Evolutionary conservation across 1,140 invertebrate genomes (phyloP).

Genomic region (Platyscapa corneri): DNA sequence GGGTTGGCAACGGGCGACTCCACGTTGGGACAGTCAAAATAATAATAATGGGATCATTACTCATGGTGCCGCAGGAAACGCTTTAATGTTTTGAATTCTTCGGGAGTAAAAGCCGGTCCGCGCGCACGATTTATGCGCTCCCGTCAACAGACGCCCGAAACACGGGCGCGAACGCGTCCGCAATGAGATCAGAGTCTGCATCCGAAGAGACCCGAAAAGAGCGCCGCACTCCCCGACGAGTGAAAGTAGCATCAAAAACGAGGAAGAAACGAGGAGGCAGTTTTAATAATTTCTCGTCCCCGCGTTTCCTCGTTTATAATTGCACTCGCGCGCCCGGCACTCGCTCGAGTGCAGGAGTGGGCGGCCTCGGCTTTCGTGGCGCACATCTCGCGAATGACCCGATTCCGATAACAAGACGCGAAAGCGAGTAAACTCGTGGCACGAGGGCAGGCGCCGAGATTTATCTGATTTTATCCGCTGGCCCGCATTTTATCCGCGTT

Average conservation of each 20-base stretch:
- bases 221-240: background rate
- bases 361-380: background rate
- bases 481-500: too few species aligned
- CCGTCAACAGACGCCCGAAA: too few species aligned
- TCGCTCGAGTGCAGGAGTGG: background rate
- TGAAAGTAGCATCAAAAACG: background rate
- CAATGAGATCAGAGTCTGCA: background rate
- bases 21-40: background rate
- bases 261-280: background rate
- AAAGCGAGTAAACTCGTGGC: too few species aligned
- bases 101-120: background rate
- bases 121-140: background rate
- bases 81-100: background rate
- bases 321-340: too few species aligned
- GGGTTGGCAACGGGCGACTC: background rate
- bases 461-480: too few species aligned
- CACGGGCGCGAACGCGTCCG: background rate
- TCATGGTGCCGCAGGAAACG: background rate
- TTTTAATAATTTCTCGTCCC: background rate
- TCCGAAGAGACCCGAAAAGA: too few species aligned
- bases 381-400: conserved; percentile 2
- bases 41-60: background rate
- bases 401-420: background rate
- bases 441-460: too few species aligned
- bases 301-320: background rate